A percentile compares a stretch with the other conserved stretches of the same genome.
These are phyloP conservation scores for Xyliphius kryptos DNA, from an alignment of 2,113 vertebrate species.

Conservation along the genomic window DNA sequence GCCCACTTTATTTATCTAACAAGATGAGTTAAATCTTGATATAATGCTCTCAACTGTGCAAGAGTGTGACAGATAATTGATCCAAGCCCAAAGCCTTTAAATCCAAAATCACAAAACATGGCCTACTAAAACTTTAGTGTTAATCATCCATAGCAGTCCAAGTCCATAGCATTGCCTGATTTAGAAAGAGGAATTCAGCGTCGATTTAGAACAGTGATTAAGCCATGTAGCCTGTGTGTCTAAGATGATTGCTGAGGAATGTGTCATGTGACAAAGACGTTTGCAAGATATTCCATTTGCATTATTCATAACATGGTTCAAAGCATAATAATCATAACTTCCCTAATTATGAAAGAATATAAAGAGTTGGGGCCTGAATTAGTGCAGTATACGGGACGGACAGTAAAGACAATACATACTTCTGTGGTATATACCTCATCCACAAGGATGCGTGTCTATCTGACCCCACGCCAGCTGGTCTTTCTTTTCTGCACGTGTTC, in stretches of 20 bases:
- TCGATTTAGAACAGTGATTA: constrained; percentile 12
- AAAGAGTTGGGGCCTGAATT: not conserved
- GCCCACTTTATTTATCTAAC: too few species aligned
- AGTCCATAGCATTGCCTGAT: too few species aligned
- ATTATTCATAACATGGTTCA: constrained; percentile 4
- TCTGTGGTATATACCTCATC: not conserved
- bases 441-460: constrained; percentile 15
- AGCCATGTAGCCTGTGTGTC: not conserved
- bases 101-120: too few species aligned
- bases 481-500: not conserved
- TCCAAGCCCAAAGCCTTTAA: too few species aligned
- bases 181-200: too few species aligned
- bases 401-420: not conserved
- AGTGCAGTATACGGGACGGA: not conserved
- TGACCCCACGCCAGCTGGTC: not conserved
- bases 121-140: too few species aligned
- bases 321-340: constrained; percentile 12
- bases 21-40: too few species aligned
- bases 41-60: too few species aligned
- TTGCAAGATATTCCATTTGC: constrained; percentile 20
- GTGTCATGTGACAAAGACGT: constrained; percentile 18
- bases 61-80: too few species aligned
- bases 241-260: not conserved
- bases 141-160: too few species aligned
- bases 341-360: constrained; percentile 25